phyloP scores from a whole-genome alignment of 35 echinoderm and acorn worm species.

The Apostichopus parvimensis region DNA sequence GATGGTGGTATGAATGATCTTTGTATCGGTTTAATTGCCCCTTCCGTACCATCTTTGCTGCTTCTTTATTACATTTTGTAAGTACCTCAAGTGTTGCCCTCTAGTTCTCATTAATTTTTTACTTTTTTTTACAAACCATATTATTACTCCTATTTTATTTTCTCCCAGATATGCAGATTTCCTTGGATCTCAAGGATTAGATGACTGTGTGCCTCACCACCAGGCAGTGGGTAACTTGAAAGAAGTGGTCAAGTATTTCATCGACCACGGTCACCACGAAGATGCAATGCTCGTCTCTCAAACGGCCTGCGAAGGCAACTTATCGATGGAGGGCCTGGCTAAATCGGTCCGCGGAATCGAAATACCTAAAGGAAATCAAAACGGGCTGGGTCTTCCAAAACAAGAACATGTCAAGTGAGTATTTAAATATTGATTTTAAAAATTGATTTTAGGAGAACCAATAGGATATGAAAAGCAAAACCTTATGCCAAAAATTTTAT shows the following conservation, averaged over 20 bases:
- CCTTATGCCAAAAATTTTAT: too few relatives aligned
- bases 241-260: slow-evolving; percentile 62
- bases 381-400: slow-evolving; percentile 59
- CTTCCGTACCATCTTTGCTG: too few relatives aligned
- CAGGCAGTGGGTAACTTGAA: slow-evolving; percentile 63
- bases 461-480: too few relatives aligned
- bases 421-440: too few relatives aligned
- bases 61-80: too few relatives aligned
- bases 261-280: slow-evolving; percentile 63
- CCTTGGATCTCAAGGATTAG: slow-evolving; percentile 60
- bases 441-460: too few relatives aligned
- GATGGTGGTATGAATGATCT: background rate
- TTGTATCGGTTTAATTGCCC: too few relatives aligned
- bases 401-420: slow-evolving; percentile 22
- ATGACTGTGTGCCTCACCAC: slow-evolving; percentile 88
- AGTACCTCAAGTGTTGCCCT: too few relatives aligned
- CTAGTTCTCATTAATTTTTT: too few relatives aligned
- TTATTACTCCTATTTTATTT: background rate
- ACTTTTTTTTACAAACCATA: too few relatives aligned
- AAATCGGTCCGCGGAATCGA: background rate
- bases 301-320: slow-evolving; percentile 79
- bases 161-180: slow-evolving; percentile 72
- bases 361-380: slow-evolving; percentile 58
- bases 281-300: slow-evolving; percentile 90
- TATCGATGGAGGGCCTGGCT: background rate